Base-by-base conservation (phyloP, 2,888 invertebrate genomes). In the Tyria jacobaeae region DNA sequence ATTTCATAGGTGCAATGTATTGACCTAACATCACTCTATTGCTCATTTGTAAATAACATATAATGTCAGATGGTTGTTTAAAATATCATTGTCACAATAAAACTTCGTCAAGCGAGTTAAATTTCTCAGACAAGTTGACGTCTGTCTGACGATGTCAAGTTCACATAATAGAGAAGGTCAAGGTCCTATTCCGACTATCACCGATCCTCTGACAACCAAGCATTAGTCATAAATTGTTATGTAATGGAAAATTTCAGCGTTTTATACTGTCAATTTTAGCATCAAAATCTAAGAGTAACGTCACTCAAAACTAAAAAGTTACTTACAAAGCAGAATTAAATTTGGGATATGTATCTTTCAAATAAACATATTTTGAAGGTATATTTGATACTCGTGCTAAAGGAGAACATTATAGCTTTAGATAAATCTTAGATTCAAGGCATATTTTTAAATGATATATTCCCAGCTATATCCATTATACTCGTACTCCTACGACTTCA, bases 51-150 rank as follows among this genome's bases (percentile, higher is more conserved):
- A 27, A 50, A 25, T 10, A 5, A 21, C 35, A 24, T 37, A 24
- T 14, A 53, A 53, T 39, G 25, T 54, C 25, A 27, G 10, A 17
- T 41, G 12, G n/a, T 39, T 39, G 25, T 51, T 54, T 54, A 54
- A 54, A 27, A 27, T 17, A 25, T 54, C 53, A 41, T 39, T 54
- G 53, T 17, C 39, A 17, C 25, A 39, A 54, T 54, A 44, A 3
- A 21, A 3, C 10, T 39, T 25, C 27, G 53, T 27, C 53, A 27
- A 25, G 17, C 27, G 53, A 6, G 12, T 41, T 27, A 24, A 24
- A 41, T 41, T 54, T 39, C 17, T 39, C 53, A 24, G 39, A 39
- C 39, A 14, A 25, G 25, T 53, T 53, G 53, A 53, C 25, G 35
- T 25, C 37, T 37, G 37, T 53, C 24, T 25, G 27, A 10, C 27